Conservation (phyloP, 2,888 invertebrate genomes). For the Ephialtes manifestator region DNA sequence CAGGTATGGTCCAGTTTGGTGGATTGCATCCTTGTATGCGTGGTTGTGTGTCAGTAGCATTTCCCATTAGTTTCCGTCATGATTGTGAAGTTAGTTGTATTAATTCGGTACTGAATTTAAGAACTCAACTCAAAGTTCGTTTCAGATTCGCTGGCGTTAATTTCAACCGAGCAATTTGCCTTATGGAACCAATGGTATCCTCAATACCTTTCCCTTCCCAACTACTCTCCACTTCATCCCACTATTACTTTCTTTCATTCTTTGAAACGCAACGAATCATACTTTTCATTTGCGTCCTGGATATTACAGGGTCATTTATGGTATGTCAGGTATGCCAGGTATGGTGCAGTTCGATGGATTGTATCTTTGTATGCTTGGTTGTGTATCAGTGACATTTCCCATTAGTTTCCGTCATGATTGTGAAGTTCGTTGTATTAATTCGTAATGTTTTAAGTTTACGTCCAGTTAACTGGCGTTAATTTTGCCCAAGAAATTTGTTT, state of each 20-base stretch:
- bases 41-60: neutral
- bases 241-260: neutral
- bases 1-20: neutral
- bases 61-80: neutral
- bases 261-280: neutral
- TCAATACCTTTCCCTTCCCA: slow-evolving; percentile 6
- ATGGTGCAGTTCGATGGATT: no score
- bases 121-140: no score
- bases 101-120: no score
- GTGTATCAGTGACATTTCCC: no score
- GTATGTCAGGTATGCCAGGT: neutral
- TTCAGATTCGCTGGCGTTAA: slow-evolving; percentile 64
- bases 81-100: no score
- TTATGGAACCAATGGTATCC: slow-evolving; percentile 53
- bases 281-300: neutral
- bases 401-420: no score
- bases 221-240: neutral
- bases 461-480: slow-evolving; percentile 66
- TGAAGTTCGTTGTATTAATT: no score
- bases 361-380: no score
- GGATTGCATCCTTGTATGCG: neutral
- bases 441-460: no score
- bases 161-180: slow-evolving; percentile 67
- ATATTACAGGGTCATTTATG: neutral
- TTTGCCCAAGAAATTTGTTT: slow-evolving; percentile 66